phyloP scores from a whole-genome alignment of 2,888 invertebrate genomes.

The Leptinotarsa juncta region DNA sequence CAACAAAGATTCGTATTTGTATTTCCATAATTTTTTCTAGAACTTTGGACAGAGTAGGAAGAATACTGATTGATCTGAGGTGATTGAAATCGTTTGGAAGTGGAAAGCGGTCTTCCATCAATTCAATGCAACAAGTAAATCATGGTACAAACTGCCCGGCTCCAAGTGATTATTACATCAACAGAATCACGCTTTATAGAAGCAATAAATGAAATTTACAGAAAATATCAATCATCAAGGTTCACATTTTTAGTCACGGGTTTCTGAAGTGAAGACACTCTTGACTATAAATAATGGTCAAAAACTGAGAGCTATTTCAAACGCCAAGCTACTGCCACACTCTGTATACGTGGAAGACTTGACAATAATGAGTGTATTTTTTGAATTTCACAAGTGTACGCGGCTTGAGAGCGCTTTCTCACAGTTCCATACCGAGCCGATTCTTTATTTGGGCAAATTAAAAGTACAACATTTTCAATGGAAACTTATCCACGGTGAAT shows the following conservation, averaged over 20 bases:
- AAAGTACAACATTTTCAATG: constrained; percentile 56
- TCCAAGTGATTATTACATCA: too few relatives aligned
- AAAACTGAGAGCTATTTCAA: too few relatives aligned
- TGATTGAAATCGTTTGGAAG: too few relatives aligned
- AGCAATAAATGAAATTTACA: background rate
- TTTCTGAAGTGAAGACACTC: too few relatives aligned
- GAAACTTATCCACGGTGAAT: constrained; percentile 46
- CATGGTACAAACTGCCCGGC: too few relatives aligned
- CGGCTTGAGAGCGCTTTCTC: constrained; percentile 50
- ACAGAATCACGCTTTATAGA: background rate
- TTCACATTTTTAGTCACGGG: background rate
- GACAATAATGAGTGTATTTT: constrained; percentile 31
- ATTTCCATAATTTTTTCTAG: too few relatives aligned
- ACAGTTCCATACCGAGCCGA: constrained; percentile 57
- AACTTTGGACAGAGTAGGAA: too few relatives aligned
- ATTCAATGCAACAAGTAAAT: too few relatives aligned
- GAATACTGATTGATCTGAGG: too few relatives aligned
- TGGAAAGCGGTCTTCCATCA: too few relatives aligned
- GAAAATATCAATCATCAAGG: background rate
- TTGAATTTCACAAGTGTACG: constrained; percentile 48
- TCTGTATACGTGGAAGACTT: constrained; percentile 7
- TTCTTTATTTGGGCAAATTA: constrained; percentile 60
- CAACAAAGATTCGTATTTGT: too few relatives aligned
- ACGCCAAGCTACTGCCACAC: background rate
- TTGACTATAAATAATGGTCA: too few relatives aligned